Base-by-base conservation (phyloP, 2,888 invertebrate genomes). In the Acleris sparsana region DNA sequence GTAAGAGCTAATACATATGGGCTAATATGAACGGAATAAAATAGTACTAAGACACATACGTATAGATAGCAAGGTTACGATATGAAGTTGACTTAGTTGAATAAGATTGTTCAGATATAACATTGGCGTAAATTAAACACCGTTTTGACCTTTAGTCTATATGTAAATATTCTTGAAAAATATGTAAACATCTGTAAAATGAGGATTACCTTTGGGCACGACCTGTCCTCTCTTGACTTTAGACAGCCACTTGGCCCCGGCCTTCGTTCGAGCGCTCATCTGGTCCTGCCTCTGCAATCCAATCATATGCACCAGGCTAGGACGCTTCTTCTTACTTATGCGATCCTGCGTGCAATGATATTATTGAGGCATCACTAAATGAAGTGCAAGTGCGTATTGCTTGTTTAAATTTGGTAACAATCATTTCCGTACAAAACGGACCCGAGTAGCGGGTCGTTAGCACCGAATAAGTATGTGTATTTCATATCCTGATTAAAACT, bases 221-320 rank as follows among this genome's bases (percentile, higher is more conserved):
- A 96, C 96, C 87, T 97, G 96, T 71, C 96, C 96, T 82, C 97
- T 96, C 84, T 97, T 97, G 75, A 97, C 96, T 87, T 97, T 97
- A 59, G 97, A 96, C 67, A 97, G 91, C 97, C 97, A 97, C 82
- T 97, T 97, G 73, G 96, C 96, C 44, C 97, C 97, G 77, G 97
- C 97, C 87, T 97, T 97, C 11, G 97, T 96, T 68, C 97, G 93
- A 13, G 97, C 96, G 78, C 97, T 97, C 85, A 97, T 93, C 80
- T 94, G 94, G 62, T 90, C 92, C 79, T 94, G 94, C 69, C 96
- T 93, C 73, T 95, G 94, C 78, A 96, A 91, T 71, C 96, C 95
- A 93, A 97, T 96, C 93, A 97, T 95, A 85, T 97, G 96, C 62
- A 97, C 96, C 80, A 97, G 90, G 80, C 97, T 97, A 70, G 97